A percentile compares a stretch with the other conserved stretches of the same genome.
Evolutionary conservation across 2,888 invertebrate genomes (phyloP).

Genomic region (Ypsolopha sequella): DNA sequence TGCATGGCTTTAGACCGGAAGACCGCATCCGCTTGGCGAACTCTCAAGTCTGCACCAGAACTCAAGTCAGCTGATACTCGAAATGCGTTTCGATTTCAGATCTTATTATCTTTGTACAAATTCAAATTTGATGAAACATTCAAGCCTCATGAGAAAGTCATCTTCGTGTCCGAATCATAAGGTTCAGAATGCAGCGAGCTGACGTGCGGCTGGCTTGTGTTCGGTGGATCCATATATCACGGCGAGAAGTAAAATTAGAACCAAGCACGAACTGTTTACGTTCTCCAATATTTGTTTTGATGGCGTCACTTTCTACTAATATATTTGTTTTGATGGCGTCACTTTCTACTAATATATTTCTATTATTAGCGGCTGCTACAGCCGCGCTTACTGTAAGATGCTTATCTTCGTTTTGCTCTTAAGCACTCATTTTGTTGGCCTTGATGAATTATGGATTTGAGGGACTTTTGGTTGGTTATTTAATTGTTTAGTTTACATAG

Average conservation of each 20-base stretch:
- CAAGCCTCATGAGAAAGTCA: no score
- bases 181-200: no score
- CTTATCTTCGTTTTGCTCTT: neutral
- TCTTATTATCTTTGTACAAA: no score
- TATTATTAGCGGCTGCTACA: neutral
- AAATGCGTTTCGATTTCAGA: no score
- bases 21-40: constrained; percentile 59
- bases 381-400: neutral
- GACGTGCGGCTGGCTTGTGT: no score
- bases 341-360: neutral
- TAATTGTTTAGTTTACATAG: no score
- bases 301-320: neutral
- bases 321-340: neutral
- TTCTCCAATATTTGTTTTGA: constrained; percentile 14
- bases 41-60: constrained; percentile 27
- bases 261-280: constrained; percentile 25
- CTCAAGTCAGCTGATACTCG: no score
- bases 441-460: neutral
- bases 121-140: no score
- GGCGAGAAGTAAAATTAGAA: constrained; percentile 26
- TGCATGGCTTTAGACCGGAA: constrained; percentile 30
- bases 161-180: no score
- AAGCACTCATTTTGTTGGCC: neutral
- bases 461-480: no score
- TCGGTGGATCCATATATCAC: no score